Percentiles rank a stretch among this genome's conserved stretches.
Conservation (phyloP, 1,140 invertebrate genomes). For the Delia radicum region DNA sequence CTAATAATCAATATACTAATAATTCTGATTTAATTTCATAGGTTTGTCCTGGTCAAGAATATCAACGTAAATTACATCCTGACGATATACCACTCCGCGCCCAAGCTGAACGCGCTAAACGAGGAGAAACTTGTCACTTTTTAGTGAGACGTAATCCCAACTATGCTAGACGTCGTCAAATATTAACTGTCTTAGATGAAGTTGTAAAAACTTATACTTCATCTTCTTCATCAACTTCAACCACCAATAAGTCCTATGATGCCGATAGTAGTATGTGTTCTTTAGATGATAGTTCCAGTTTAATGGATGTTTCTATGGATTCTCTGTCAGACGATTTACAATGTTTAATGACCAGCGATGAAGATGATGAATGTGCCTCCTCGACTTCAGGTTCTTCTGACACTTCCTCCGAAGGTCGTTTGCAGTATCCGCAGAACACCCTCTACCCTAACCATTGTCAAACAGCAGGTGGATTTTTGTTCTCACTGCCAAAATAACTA, state of each 20-base stretch:
- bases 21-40: conserved; percentile 38
- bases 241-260: conserved; percentile 26
- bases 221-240: not conserved
- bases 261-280: conserved; percentile 25
- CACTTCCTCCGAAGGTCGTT: conserved; percentile 45
- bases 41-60: conserved; percentile 69
- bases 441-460: conserved; percentile 23
- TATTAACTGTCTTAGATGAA: conserved; percentile 47
- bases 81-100: conserved; percentile 83
- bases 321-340: conserved; percentile 47
- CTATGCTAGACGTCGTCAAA: conserved; percentile 58
- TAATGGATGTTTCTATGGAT: conserved; percentile 47
- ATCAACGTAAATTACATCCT: conserved; percentile 82
- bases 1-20: too few relatives aligned
- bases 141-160: conserved; percentile 75
- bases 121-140: conserved; percentile 69
- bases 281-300: conserved; percentile 35
- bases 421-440: conserved; percentile 31
- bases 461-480: conserved; percentile 16
- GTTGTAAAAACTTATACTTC: conserved; percentile 32
- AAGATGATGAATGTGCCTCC: conserved; percentile 41
- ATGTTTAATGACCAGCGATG: conserved; percentile 38
- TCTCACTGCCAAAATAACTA: conserved; percentile 33
- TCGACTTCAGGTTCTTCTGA: conserved; percentile 36
- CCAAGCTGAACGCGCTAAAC: conserved; percentile 71